phyloP scores from a whole-genome alignment of 2,113 vertebrate genomes.

The Sapajus apella region DNA sequence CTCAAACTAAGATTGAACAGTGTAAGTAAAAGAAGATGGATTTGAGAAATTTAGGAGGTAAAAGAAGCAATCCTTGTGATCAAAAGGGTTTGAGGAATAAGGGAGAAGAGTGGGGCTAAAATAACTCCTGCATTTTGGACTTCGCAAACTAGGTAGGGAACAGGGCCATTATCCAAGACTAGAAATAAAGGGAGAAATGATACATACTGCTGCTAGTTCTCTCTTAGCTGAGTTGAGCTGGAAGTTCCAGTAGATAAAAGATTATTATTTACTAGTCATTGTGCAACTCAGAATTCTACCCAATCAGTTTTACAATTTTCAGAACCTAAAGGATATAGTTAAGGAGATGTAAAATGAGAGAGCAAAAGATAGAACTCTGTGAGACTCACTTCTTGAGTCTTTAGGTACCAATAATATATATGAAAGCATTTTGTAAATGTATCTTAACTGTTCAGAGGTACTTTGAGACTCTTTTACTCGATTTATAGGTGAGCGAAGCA shows the following conservation, averaged over 20 bases:
- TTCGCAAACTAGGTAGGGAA: not conserved
- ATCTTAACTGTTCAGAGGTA: not conserved
- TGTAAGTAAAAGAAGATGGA: not conserved
- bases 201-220: not conserved
- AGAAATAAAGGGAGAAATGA: not conserved
- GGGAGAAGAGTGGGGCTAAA: not conserved
- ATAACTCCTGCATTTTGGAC: not conserved
- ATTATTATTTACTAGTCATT: slow-evolving; percentile 10
- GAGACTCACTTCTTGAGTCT: not conserved
- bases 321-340: not conserved
- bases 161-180: not conserved
- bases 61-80: not conserved
- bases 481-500: slow-evolving; percentile 95
- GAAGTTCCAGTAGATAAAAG: not conserved
- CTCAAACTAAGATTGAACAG: not conserved
- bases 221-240: not conserved
- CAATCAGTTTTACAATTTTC: not conserved
- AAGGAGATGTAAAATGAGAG: not conserved
- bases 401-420: not conserved
- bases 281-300: slow-evolving; percentile 25
- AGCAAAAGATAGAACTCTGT: not conserved
- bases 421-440: slow-evolving; percentile 24
- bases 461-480: slow-evolving; percentile 55
- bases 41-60: not conserved
- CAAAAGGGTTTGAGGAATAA: not conserved